Evolutionary conservation across 2,797 vertebrate genomes (phyloP), one percentile per base, ranked within the genome.

Genomic region (Erpetoichthys calabaricus): DNA sequence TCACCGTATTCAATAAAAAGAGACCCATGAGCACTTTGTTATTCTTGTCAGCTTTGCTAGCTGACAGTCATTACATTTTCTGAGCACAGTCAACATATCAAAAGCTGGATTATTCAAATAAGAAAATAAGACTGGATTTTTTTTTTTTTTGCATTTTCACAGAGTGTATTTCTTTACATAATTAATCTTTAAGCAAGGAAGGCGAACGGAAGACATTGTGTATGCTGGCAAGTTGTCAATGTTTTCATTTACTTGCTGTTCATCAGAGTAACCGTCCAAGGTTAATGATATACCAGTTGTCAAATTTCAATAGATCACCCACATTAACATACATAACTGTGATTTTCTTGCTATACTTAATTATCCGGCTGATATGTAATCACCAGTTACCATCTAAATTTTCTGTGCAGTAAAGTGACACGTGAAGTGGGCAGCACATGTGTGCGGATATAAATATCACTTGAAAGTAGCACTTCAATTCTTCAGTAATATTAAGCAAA

Each of bases 21-120:
- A 25, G 25, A 25, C 25, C 25, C 25, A 25, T 25, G 25, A 25
- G 25, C 25, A 25, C 57, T 56, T 62, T 51, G 58, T 55, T 62
- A 53, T 58, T 51, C 51, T 45, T 51, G 61, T 58, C 56, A 58
- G 61, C 45, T 58, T 56, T 62, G 42, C 44, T 54, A 46, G 46
- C 43, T 57, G 60, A 58, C 60, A 62, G 57, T 53, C 45, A 46
- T 55, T 8, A 47, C 57, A 56, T 45, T 61, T 61, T 50, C 60
- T 56, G 56, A 47, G 60, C 47, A 61, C 43, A 57, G 45, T 45
- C 53, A 56, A 61, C 57, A 55, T 58, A 58, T 43, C 61, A 58
- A 56, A 58, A 61, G 60, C 60, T 45, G 53, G 57, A 53, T 62
- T 62, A 58, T 62, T 58, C 51, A 58, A 62, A 62, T 56, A 56